Evolutionary conservation across 2,113 vertebrate species (phyloP).

Genomic region (Petrocephalus zakoni): DNA sequence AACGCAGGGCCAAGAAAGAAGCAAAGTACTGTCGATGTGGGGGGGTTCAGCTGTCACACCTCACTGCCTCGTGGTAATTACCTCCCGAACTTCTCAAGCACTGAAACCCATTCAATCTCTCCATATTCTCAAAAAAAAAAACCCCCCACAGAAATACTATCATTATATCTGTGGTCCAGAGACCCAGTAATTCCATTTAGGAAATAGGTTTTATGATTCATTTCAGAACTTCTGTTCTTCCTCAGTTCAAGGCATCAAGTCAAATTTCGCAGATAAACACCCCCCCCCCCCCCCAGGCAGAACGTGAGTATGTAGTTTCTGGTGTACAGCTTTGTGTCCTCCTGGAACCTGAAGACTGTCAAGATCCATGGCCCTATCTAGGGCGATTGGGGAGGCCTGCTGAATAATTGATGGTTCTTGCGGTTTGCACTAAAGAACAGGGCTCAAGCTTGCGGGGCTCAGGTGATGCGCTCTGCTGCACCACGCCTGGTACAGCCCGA

Average conservation of each 20-base stretch:
- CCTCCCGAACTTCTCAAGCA: not conserved
- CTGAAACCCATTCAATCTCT: not conserved
- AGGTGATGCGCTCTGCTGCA: not conserved
- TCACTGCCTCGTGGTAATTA: not conserved
- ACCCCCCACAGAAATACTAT: not conserved
- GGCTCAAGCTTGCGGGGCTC: not conserved
- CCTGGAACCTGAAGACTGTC: not conserved
- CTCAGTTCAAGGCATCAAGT: not conserved
- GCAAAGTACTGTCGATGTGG: too few relatives aligned
- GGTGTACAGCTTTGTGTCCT: not conserved
- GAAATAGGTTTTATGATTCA: not conserved
- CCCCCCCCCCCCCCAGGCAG: not conserved
- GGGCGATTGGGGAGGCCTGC: not conserved
- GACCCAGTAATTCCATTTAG: not conserved
- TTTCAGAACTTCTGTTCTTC: not conserved
- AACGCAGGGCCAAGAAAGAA: too few relatives aligned
- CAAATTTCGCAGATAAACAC: not conserved
- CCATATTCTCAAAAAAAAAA: not conserved
- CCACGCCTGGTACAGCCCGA: not conserved
- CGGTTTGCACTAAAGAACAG: not conserved
- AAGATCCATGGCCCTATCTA: not conserved
- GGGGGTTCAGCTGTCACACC: not conserved
- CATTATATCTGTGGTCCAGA: not conserved
- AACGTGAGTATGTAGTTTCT: not conserved
- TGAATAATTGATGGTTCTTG: not conserved